Conservation (phyloP, 1,140 invertebrate genomes). For the Drosophila paulistorum region DNA sequence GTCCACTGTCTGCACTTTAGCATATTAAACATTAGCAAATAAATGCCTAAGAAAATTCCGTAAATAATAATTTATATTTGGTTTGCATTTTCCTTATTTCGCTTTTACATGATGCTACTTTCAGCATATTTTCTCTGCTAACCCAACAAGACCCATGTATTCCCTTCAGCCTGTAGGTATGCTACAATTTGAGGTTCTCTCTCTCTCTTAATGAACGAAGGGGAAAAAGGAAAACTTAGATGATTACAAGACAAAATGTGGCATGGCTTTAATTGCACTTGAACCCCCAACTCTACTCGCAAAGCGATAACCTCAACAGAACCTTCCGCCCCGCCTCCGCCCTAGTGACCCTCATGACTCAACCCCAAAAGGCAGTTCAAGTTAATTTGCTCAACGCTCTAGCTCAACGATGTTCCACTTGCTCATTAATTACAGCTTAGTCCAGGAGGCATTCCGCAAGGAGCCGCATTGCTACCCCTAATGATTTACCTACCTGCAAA, state of each 20-base stretch:
- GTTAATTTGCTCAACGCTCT: conserved; percentile 67
- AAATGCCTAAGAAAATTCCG: too few species aligned
- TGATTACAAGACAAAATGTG: conserved; percentile 68
- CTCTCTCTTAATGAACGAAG: background rate
- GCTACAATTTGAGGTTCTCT: conserved; percentile 9
- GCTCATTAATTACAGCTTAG: conserved; percentile 79
- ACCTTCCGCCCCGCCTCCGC: background rate
- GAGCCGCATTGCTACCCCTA: conserved; percentile 25
- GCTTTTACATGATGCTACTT: background rate
- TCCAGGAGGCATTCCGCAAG: conserved; percentile 36
- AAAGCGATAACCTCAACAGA: conserved; percentile 22
- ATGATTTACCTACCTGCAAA: conserved; percentile 69
- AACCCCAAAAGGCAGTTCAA: conserved; percentile 52
- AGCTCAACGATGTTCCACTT: conserved; percentile 64
- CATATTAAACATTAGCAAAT: too few species aligned
- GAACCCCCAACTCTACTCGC: conserved; percentile 31
- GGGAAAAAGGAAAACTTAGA: conserved; percentile 35
- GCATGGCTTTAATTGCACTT: conserved; percentile 69
- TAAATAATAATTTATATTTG: too few species aligned
- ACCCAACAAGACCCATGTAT: background rate
- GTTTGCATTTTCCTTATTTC: background rate
- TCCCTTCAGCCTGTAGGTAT: background rate
- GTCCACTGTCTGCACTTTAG: too few species aligned
- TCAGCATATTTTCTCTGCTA: background rate
- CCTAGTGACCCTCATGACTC: background rate